Evolutionary conservation across 2,888 invertebrate genomes (phyloP), one percentile per base, ranked within the genome.

Genomic region (Lepas anatifera): DNA sequence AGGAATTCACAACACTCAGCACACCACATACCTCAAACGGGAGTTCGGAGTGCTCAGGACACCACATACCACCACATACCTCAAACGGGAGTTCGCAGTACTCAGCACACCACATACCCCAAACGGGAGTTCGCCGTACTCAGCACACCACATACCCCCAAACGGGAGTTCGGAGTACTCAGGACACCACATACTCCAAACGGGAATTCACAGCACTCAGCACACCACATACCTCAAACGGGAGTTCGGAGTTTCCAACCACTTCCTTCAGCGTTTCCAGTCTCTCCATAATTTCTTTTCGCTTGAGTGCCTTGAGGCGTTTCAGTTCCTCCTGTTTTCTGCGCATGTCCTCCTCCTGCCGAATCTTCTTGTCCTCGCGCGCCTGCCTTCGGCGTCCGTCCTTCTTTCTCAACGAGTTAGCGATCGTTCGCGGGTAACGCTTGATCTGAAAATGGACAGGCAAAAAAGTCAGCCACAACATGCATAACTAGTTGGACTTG

Each of bases 381-480:
- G 93, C 91, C 50, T 87, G 81, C 72, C 91, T 85, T 69, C 96
- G 85, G 69, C 86, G 85, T 64, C 88, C 89, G 79, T 95, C 90
- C 72, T 87, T 88, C 39, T 86, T 86, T 11, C 98, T 85, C 73
- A 96, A 82, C 4, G 92, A 90, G 79, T 87, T 87, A 72, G 88
- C 87, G 79, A 97, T 86, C 0, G 90, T 93, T 73, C 98, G 86
- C 0, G 98, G 98, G 83, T 90, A 97, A 13, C 92, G 85, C 81
- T 94, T 94, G n/a, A 92, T 84, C 89, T 90, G 78, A 37, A 77
- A 76, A 74, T 39, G 69, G 63, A 70, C 8, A 50, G 11, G 27
- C 27, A 4, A 25, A 13, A 6, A 8, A 27, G 1, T 50, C 41
- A 13, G 2, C 10, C 11, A 10, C 10, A 41, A 41, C 41, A n/a